Percentiles rank a stretch among this genome's conserved stretches.
These are phyloP conservation scores for Corella eumyota DNA, from an alignment of 23 tunicate genomes.

Conservation along the genomic window DNA sequence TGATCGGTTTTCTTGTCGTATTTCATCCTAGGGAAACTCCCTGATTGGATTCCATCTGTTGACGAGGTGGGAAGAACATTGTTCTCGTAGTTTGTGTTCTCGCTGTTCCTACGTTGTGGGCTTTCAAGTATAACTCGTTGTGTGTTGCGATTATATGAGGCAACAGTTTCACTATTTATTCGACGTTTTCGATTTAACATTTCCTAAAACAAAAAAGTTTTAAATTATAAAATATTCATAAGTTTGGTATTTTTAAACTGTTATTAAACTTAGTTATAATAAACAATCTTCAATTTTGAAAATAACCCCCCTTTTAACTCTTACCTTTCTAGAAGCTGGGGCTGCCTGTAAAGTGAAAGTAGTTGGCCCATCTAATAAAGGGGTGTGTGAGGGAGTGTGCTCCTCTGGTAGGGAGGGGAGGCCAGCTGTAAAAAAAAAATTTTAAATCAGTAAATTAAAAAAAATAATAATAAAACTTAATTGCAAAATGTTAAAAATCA, in stretches of 20 bases:
- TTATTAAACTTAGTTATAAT: no score
- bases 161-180: conserved; percentile 57
- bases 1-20: no score
- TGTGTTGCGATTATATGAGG: conserved; percentile 31
- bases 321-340: conserved; percentile 65
- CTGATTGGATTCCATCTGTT: conserved; percentile 6
- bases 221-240: no score
- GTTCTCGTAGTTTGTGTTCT: conserved; percentile 66
- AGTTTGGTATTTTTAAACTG: no score
- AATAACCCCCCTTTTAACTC: no score
- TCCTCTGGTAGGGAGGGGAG: conserved; percentile 38
- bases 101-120: conserved; percentile 30
- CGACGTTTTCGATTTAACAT: conserved; percentile 74
- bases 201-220: conserved; percentile 62
- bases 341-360: conserved; percentile 84
- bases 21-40: conserved; percentile 20
- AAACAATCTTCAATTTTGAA: no score
- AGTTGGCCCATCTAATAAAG: not conserved
- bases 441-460: not conserved
- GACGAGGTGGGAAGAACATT: conserved; percentile 29
- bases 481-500: not conserved
- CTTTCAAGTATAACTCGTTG: conserved; percentile 17
- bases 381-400: not conserved
- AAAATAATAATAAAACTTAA: not conserved
- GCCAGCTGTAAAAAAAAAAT: conserved; percentile 17